These are phyloP conservation scores for Nautilus pompilius DNA, from an alignment of 1,140 invertebrate species.

Conservation along the genomic window DNA sequence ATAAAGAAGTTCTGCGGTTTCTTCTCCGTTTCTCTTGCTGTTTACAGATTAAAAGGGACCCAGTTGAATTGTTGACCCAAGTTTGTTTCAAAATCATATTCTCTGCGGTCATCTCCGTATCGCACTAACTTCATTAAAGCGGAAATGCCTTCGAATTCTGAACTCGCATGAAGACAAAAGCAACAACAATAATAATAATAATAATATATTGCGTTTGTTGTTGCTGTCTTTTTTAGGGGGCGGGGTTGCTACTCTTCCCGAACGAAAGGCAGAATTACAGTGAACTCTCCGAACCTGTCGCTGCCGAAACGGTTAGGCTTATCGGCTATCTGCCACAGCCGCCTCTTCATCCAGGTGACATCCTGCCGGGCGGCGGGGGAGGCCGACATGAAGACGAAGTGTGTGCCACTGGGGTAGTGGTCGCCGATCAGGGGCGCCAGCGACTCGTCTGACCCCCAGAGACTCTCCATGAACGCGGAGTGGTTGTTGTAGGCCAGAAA, in stretches of 20 bases:
- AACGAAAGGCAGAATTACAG: not conserved
- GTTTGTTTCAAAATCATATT: too few species aligned
- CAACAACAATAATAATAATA: too few species aligned
- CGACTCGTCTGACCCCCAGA: constrained; percentile 28
- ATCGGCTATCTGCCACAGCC: constrained; percentile 3
- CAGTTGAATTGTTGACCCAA: too few species aligned
- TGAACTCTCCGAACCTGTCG: not conserved
- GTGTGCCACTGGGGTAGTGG: not conserved
- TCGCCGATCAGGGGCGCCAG: constrained; percentile 10
- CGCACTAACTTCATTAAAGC: too few species aligned
- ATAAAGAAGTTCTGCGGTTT: too few species aligned
- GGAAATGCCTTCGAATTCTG: too few species aligned
- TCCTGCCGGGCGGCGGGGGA: constrained; percentile 14
- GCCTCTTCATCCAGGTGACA: constrained; percentile 23
- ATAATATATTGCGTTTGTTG: too few species aligned
- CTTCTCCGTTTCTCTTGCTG: too few species aligned
- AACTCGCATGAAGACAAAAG: too few species aligned
- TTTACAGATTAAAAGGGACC: too few species aligned
- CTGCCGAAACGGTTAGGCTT: not conserved
- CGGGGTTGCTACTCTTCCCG: not conserved
- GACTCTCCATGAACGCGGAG: constrained; percentile 26
- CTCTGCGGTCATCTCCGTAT: too few species aligned
- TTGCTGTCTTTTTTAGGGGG: too few species aligned
- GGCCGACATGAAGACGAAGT: constrained; percentile 24
- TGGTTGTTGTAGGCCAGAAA: constrained; percentile 24